Evolutionary conservation across 2,113 vertebrate genomes (phyloP), one percentile per base, ranked within the genome.

Genomic region (Epinephelus cyanopodus): DNA sequence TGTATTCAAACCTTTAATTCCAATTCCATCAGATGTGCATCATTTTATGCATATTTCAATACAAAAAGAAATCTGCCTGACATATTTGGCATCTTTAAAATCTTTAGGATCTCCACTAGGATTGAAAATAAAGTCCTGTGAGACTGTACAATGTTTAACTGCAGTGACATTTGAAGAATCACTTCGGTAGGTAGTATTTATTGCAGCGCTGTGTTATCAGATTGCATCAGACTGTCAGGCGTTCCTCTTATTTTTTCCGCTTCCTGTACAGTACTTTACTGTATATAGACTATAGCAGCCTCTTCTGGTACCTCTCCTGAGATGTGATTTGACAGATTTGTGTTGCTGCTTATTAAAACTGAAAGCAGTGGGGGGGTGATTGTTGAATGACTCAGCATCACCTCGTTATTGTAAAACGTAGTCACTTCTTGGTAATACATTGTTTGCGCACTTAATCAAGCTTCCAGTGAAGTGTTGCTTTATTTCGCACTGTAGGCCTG

Each of bases 381-480:
- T 3, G 8, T 6, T 4, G 48, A 47, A 74, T 88, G 83, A 90
- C 74, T 92, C 85, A 78, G 56, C 53, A 17, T 52, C 33, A 25
- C 23, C 14, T 67, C 25, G 47, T 84, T 69, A 71, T 71, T 47
- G 69, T 54, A 45, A 81, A 81, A 14, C 76, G 10, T 13, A 1
- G 50, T 66, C 58, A 62, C 45, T 84, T 89, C 83, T 82, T 66
- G 83, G 68, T 60, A 71, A 79, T 5, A 6, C 37, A 9, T 64
- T 37, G 19, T 17, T 6, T 23, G 5, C 52, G 15, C 29, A 13
- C 42, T 56, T 29, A 29, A 29, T 29, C 29, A 21, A 17, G 11
- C 7, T 27, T 47, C 15, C 18, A 18, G 56, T 19, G 18, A 57
- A 65, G 21, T 9, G 2, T 27, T 39, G 0, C 10, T 1, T 57